A percentile compares a stretch with the other conserved stretches of the same genome.
phyloP scores from a whole-genome alignment of 2,888 invertebrate genomes.

The Cremastinae sp. region DNA sequence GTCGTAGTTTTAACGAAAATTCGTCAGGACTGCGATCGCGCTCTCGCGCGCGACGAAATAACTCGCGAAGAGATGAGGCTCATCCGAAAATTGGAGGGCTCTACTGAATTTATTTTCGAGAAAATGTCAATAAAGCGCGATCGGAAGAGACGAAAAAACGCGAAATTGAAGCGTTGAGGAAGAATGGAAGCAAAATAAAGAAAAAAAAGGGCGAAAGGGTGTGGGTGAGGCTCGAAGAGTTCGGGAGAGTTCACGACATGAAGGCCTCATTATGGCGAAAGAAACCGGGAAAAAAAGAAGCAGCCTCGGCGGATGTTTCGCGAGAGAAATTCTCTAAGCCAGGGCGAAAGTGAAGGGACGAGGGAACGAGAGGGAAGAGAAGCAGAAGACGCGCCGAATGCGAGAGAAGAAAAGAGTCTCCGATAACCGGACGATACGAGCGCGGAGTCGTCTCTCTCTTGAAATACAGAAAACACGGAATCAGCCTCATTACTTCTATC shows the following conservation, averaged over 20 bases:
- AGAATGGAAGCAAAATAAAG: conserved; percentile 4
- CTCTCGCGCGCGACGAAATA: no score
- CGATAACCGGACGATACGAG: conserved; percentile 76
- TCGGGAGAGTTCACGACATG: conserved; percentile 74
- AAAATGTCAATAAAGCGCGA: conserved; percentile 59
- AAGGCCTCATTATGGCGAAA: conserved; percentile 75
- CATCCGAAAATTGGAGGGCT: no score
- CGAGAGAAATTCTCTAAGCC: conserved; percentile 41
- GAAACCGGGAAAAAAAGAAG: conserved; percentile 48
- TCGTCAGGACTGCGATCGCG: no score
- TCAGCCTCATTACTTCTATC: conserved; percentile 79
- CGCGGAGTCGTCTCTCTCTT: conserved; percentile 68
- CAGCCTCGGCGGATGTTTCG: conserved; percentile 9
- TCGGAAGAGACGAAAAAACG: conserved; percentile 41
- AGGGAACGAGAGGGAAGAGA: conserved; percentile 46
- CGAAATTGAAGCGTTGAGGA: conserved; percentile 18
- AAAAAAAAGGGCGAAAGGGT: conserved; percentile 35
- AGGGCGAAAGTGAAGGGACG: conserved; percentile 50
- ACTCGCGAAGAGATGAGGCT: no score
- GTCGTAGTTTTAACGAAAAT: no score
- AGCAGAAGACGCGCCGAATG: conserved; percentile 46
- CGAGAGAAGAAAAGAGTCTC: conserved; percentile 63
- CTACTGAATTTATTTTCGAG: no score
- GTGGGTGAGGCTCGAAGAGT: conserved; percentile 69
- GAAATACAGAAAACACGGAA: conserved; percentile 78